Base-by-base conservation (phyloP, 2,888 invertebrate species). In the Pediacus dermestoides region DNA sequence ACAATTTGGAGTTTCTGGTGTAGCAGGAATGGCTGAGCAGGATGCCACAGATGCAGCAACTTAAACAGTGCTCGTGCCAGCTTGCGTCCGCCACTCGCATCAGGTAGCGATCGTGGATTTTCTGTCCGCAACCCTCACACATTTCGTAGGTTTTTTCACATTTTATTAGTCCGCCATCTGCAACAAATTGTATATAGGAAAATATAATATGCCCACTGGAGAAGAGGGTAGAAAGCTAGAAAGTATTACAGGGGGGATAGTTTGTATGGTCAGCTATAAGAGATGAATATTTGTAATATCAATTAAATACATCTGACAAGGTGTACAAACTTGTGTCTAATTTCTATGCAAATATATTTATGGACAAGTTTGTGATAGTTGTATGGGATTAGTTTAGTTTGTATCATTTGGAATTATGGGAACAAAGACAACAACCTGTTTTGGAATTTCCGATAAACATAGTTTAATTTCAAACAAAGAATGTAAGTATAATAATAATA, bases 61-160 rank as follows among this genome's bases (percentile, higher is more conserved):
- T 85, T 46, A 99, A 81, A 72, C 99, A 99, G 65, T 87, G 86
- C 65, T 95, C 94, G 74, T 97, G 97, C 88, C 94, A 97, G 63
- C 89, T 90, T 40, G 90, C 78, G 60, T 95, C 94, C 32, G 89
- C 87, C 30, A 96, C 93, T 63, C 93, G 80, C 85, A 95, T 88
- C 61, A 96, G 79, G 74, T 90, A 97, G 41, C 93, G 81, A 74
- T 96, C 96, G 65, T 89, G 83, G 61, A 97, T 97, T 71, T 90
- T 88, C 66, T 88, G 88, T 9, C 91, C 89, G 72, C 97, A 97
- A 35, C 92, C 92, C 59, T 92, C 91, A 73, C 96, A 97, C 62
- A 87, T 82, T 70, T 91, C 89, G 52, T 85, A 85, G 48, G 83
- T 83, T 70, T 86, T 87, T 70, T 88, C 84, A 49, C 83, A 76